A percentile compares a stretch with the other conserved stretches of the same genome.
Conservation (phyloP, 1,140 invertebrate species). For the Calephelis virginiensis region DNA sequence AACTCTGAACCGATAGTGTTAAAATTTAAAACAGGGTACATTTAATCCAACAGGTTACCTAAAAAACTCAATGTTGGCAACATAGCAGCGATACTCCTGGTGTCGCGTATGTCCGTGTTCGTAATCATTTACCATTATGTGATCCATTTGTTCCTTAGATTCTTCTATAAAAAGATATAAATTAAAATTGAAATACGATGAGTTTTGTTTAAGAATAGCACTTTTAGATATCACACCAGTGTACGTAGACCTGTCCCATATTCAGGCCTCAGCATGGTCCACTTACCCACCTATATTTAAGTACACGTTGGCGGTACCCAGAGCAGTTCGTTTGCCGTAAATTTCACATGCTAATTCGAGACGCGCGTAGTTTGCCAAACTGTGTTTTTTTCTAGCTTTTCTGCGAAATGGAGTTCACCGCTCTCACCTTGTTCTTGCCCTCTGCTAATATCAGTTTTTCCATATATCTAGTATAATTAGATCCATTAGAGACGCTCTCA, state of each 20-base stretch:
- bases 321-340: slow-evolving; percentile 20
- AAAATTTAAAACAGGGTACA: no score
- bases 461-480: background rate
- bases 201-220: no score
- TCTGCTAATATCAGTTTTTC: slow-evolving; percentile 29
- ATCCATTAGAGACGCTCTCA: background rate
- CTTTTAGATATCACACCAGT: no score
- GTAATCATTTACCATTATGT: no score
- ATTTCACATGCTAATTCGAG: slow-evolving; percentile 54
- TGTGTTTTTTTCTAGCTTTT: slow-evolving; percentile 52
- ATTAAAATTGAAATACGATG: no score
- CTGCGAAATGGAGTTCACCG: slow-evolving; percentile 48
- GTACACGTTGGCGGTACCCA: slow-evolving; percentile 1
- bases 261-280: slow-evolving; percentile 10
- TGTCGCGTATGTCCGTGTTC: no score
- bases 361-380: slow-evolving; percentile 51
- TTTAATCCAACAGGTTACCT: no score
- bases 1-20: no score
- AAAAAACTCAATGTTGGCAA: no score
- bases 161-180: no score
- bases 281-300: slow-evolving; percentile 18
- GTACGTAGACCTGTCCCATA: background rate
- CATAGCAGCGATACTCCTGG: no score
- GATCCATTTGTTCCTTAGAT: no score
- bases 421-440: slow-evolving; percentile 51